Percentiles rank a stretch among this genome's conserved stretches.
These are phyloP conservation scores for Ancistrus triradiatus DNA, from an alignment of 2,113 vertebrate genomes.

Conservation along the genomic window DNA sequence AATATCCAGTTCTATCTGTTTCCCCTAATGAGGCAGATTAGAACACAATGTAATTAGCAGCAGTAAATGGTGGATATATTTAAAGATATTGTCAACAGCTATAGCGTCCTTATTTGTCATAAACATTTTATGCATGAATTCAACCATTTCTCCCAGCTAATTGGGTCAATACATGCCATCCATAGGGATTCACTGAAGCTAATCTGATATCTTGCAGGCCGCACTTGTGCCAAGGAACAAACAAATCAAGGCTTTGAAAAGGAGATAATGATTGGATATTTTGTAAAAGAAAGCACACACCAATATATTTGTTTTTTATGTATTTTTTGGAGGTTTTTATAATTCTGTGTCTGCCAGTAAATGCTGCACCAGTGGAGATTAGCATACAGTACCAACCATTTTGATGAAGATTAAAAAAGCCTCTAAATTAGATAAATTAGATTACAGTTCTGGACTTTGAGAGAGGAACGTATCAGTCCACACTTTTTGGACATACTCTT, in stretches of 20 bases:
- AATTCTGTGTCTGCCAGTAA: too few relatives aligned
- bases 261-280: too few relatives aligned
- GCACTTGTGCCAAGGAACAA: conserved; percentile 21
- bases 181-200: conserved; percentile 21
- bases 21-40: conserved; percentile 28
- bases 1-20: background rate
- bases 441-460: too few relatives aligned
- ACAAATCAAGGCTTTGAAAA: too few relatives aligned
- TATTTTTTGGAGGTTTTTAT: too few relatives aligned
- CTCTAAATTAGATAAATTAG: too few relatives aligned
- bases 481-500: too few relatives aligned
- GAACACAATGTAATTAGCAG: conserved; percentile 33
- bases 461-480: too few relatives aligned
- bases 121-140: conserved; percentile 37
- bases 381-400: too few relatives aligned
- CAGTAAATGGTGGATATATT: conserved; percentile 38
- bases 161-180: conserved; percentile 42
- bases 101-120: conserved; percentile 33
- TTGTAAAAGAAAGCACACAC: background rate
- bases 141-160: conserved; percentile 35
- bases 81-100: conserved; percentile 12
- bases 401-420: too few relatives aligned
- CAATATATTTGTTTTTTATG: background rate
- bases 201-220: conserved; percentile 28
- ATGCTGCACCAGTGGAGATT: too few relatives aligned